phyloP scores from a whole-genome alignment of 2,888 invertebrate genomes.

The Apoda limacodes region DNA sequence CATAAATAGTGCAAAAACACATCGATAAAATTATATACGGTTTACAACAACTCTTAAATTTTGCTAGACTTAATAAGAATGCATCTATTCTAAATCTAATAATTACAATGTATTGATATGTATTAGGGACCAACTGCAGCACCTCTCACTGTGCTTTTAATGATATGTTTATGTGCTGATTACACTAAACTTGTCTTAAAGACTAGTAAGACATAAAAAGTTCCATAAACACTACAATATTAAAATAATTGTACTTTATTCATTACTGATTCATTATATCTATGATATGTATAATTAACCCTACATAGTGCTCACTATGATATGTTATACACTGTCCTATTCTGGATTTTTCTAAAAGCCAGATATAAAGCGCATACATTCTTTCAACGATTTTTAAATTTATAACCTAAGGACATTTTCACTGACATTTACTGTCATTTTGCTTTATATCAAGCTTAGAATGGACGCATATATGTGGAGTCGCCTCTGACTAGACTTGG shows the following conservation, averaged over 20 bases:
- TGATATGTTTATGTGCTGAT: conserved; percentile 24
- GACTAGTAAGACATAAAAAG: conserved; percentile 54
- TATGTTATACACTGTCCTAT: conserved; percentile 63
- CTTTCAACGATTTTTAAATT: conserved; percentile 52
- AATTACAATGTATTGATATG: neutral
- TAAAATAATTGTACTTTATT: conserved; percentile 64
- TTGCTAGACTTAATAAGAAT: no score
- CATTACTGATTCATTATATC: conserved; percentile 47
- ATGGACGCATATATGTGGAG: conserved; percentile 55
- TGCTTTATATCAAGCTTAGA: conserved; percentile 66
- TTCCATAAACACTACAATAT: conserved; percentile 60
- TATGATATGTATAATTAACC: conserved; percentile 50
- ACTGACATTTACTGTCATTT: conserved; percentile 35
- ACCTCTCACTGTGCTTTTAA: conserved; percentile 44
- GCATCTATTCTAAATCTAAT: neutral
- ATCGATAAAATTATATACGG: no score
- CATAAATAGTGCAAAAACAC: no score
- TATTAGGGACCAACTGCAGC: conserved; percentile 32
- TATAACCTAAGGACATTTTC: conserved; percentile 28
- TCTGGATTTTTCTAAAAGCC: conserved; percentile 63
- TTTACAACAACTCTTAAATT: no score
- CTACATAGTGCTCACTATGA: conserved; percentile 48
- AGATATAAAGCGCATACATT: conserved; percentile 69
- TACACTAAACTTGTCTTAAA: conserved; percentile 44
- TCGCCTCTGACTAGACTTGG: conserved; percentile 52